Conservation (phyloP, 2,797 vertebrate species). For the Pelodytes ibericus region DNA sequence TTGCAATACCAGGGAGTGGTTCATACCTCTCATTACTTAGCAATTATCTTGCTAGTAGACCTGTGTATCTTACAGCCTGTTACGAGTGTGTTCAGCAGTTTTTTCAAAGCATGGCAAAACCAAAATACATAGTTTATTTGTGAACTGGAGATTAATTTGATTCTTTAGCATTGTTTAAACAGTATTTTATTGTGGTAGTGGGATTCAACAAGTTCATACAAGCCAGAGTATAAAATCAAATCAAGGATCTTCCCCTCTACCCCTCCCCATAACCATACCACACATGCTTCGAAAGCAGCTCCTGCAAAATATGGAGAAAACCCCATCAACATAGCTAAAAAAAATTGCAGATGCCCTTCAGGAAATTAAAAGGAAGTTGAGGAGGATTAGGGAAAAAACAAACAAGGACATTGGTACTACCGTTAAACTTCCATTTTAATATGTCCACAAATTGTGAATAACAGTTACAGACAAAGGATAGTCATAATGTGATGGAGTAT, state of each 20-base stretch:
- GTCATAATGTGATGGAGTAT: conserved; percentile 71
- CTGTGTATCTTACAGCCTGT: no score
- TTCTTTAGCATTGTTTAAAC: not conserved
- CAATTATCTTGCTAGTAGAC: no score
- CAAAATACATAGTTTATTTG: no score
- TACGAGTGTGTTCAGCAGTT: no score
- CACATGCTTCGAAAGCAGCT: conserved; percentile 34
- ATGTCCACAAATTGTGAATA: conserved; percentile 80
- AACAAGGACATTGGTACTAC: conserved; percentile 67
- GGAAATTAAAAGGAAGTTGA: not conserved
- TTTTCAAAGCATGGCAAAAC: no score
- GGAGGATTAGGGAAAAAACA: conserved; percentile 36
- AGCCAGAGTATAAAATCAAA: conserved; percentile 47
- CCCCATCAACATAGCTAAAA: conserved; percentile 17
- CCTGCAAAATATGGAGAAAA: conserved; percentile 17
- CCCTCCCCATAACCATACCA: not conserved
- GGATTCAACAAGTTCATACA: conserved; percentile 47
- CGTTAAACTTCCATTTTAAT: conserved; percentile 76
- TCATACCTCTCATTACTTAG: no score
- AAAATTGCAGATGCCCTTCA: not conserved
- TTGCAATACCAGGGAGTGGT: no score
- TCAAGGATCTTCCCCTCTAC: not conserved
- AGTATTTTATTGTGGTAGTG: conserved; percentile 47
- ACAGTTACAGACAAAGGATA: conserved; percentile 77
- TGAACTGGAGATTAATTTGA: not conserved